Evolutionary conservation across 2,888 invertebrate species (phyloP).

Genomic region (Abrostola triplasia): DNA sequence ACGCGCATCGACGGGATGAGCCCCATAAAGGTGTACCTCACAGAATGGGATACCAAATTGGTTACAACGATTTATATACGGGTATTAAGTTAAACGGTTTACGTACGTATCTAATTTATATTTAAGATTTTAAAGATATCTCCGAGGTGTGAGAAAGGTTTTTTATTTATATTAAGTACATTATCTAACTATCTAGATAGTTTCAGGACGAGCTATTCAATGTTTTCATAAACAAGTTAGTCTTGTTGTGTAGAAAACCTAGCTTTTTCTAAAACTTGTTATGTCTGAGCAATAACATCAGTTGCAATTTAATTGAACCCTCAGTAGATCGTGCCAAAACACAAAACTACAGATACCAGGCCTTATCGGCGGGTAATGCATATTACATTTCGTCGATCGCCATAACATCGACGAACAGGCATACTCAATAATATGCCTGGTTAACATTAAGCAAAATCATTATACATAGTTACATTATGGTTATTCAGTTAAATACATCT

Average conservation of each 20-base stretch:
- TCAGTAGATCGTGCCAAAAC: not conserved
- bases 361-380: not conserved
- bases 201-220: not conserved
- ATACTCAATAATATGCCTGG: too few relatives aligned
- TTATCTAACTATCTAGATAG: not conserved
- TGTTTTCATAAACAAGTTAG: not conserved
- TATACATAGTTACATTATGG: conserved; percentile 2
- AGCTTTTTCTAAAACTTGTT: conserved; percentile 1
- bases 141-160: conserved; percentile 32
- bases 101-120: conserved; percentile 44
- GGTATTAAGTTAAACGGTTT: conserved; percentile 58
- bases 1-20: conserved; percentile 61
- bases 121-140: conserved; percentile 20
- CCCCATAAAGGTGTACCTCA: conserved; percentile 66
- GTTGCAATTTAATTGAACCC: not conserved
- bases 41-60: conserved; percentile 73
- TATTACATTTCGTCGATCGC: not conserved
- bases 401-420: too few relatives aligned
- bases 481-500: conserved; percentile 12
- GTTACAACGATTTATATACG: conserved; percentile 67
- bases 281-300: not conserved
- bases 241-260: not conserved
- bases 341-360: not conserved
- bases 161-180: conserved; percentile 3
- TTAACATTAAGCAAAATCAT: conserved; percentile 5